Percentiles rank a stretch among this genome's conserved stretches.
Conservation (phyloP, 1,140 invertebrate genomes). For the Bombus sibiricus region DNA sequence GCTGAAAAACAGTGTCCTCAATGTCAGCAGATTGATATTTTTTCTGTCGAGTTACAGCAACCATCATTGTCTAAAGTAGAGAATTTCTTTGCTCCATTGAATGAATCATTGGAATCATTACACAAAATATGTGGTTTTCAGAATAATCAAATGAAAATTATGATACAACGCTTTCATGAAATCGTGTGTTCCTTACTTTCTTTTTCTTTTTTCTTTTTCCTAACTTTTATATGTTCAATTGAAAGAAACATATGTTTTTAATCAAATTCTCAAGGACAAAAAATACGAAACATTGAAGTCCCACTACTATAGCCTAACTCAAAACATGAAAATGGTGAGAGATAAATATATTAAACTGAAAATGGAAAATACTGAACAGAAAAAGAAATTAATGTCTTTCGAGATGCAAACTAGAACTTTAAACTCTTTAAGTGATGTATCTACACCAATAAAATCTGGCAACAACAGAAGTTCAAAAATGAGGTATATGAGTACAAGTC, state of each 20-base stretch:
- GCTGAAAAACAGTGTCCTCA: slow-evolving; percentile 52
- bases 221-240: background rate
- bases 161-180: slow-evolving; percentile 34
- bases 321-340: background rate
- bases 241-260: background rate
- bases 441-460: slow-evolving; percentile 1
- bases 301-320: background rate
- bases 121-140: slow-evolving; percentile 16
- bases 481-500: background rate
- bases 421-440: background rate
- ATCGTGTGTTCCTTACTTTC: slow-evolving; percentile 17
- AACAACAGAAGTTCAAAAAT: background rate
- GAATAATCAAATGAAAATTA: slow-evolving; percentile 39
- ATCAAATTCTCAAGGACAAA: slow-evolving; percentile 48
- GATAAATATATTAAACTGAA: slow-evolving; percentile 36
- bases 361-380: background rate
- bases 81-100: slow-evolving; percentile 30
- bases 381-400: slow-evolving; percentile 12
- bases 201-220: background rate
- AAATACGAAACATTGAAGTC: slow-evolving; percentile 55
- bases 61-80: slow-evolving; percentile 30
- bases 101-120: slow-evolving; percentile 34
- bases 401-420: slow-evolving; percentile 1
- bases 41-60: slow-evolving; percentile 32
- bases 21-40: background rate